Conservation (phyloP, 1,140 invertebrate species). For the Sesamia nonagrioides region DNA sequence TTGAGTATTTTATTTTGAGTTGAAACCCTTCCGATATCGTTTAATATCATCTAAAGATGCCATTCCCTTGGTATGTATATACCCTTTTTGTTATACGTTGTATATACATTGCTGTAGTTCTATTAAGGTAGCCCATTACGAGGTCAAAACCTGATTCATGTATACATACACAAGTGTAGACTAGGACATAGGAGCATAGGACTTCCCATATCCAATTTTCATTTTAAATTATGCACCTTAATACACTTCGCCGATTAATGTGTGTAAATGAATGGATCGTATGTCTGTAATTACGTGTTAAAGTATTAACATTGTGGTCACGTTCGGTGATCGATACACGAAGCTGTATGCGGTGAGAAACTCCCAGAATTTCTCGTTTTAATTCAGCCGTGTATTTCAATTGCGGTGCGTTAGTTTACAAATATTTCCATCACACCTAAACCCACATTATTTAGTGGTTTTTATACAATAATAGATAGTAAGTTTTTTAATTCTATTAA, state of each 20-base stretch:
- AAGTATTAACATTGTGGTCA: slow-evolving; percentile 33
- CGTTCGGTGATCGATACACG: slow-evolving; percentile 19
- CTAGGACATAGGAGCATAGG: background rate
- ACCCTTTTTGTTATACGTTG: no score
- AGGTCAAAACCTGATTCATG: no score
- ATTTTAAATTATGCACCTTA: background rate
- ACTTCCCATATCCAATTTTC: background rate
- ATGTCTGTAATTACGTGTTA: slow-evolving; percentile 36
- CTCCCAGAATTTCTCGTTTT: slow-evolving; percentile 24
- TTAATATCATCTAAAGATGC: no score
- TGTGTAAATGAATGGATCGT: slow-evolving; percentile 27
- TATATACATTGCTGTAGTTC: no score
- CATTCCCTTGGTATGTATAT: no score
- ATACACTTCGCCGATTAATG: background rate
- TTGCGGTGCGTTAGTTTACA: slow-evolving; percentile 31
- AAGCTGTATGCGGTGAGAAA: slow-evolving; percentile 18
- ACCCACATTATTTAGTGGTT: slow-evolving; percentile 22
- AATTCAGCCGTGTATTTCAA: slow-evolving; percentile 9
- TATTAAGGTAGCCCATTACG: no score
- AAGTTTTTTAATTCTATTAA: no score
- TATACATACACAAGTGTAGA: no score
- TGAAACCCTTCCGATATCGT: no score
- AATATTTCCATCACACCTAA: slow-evolving; percentile 37
- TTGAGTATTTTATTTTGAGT: no score
- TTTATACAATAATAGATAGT: background rate